A percentile compares a stretch with the other conserved stretches of the same genome.
These are phyloP conservation scores for Cheirogaleus medius DNA, from an alignment of 2,113 vertebrate species.

Conservation along the genomic window DNA sequence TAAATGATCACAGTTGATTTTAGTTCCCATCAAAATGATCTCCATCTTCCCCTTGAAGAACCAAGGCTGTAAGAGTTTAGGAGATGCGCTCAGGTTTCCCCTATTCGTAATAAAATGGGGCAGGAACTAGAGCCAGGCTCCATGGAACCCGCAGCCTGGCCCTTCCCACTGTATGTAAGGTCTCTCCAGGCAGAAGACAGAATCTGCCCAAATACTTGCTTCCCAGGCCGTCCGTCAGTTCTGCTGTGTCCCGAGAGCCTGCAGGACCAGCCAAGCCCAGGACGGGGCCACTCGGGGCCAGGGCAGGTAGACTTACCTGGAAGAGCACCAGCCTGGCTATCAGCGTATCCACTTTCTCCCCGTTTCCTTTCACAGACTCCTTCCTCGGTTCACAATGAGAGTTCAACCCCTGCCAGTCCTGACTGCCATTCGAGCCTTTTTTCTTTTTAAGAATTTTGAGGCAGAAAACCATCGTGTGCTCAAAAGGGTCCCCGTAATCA, in stretches of 20 bases:
- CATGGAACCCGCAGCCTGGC: no score
- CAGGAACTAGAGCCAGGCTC: neutral
- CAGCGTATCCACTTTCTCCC: conserved; percentile 55
- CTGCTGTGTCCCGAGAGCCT: conserved; percentile 1
- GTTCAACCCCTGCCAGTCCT: conserved; percentile 51
- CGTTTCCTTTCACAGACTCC: conserved; percentile 70
- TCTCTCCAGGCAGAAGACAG: neutral
- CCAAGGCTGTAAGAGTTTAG: neutral
- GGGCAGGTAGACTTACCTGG: conserved; percentile 72
- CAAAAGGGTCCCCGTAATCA: conserved; percentile 37
- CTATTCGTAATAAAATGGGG: neutral
- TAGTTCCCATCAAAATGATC: neutral
- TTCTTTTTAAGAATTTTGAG: conserved; percentile 48
- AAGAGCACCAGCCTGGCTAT: conserved; percentile 59
- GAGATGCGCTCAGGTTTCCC: neutral
- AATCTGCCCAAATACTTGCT: neutral
- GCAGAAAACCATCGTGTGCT: conserved; percentile 37
- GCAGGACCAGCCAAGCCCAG: conserved; percentile 46
- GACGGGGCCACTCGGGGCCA: conserved; percentile 43
- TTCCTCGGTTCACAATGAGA: conserved; percentile 73
- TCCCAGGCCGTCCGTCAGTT: neutral
- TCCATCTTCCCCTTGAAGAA: neutral
- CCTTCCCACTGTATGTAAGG: neutral
- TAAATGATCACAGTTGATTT: neutral
- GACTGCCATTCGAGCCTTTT: conserved; percentile 37